phyloP scores from a whole-genome alignment of 2,888 invertebrate genomes.

The Desoria tigrina region DNA sequence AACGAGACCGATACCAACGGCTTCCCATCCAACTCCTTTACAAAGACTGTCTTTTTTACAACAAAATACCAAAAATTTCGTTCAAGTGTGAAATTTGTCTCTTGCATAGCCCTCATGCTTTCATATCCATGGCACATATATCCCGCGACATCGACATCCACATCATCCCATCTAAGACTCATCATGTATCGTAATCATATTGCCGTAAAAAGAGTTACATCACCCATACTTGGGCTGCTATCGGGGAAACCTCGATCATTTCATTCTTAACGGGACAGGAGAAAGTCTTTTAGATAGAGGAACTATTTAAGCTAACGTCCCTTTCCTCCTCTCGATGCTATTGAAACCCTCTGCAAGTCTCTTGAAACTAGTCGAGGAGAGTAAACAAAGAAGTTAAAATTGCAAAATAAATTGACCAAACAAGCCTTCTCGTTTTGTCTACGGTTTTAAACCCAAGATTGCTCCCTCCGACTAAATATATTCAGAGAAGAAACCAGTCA shows the following conservation, averaged over 20 bases:
- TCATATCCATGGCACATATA: background rate
- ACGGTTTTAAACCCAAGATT: background rate
- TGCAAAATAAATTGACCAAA: slow-evolving; percentile 28
- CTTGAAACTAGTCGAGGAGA: background rate
- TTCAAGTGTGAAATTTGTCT: slow-evolving; percentile 26
- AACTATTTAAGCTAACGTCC: background rate
- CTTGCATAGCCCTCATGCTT: background rate
- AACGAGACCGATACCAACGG: background rate
- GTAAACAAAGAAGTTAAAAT: slow-evolving; percentile 18
- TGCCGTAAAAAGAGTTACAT: too few species aligned
- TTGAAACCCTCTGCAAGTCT: background rate
- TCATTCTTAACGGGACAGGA: background rate
- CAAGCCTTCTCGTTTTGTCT: background rate
- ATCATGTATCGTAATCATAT: too few species aligned
- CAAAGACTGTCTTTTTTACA: slow-evolving; percentile 24
- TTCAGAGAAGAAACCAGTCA: background rate
- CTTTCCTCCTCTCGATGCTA: background rate
- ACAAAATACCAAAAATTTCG: slow-evolving; percentile 7
- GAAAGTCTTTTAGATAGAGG: background rate
- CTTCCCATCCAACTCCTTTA: slow-evolving; percentile 6
- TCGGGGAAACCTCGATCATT: too few species aligned
- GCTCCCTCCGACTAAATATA: background rate
- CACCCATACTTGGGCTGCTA: too few species aligned
- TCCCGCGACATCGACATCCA: background rate
- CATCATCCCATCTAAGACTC: too few species aligned